Evolutionary conservation across 1,140 invertebrate genomes (phyloP).

Genomic region (Danaus melanippus): DNA sequence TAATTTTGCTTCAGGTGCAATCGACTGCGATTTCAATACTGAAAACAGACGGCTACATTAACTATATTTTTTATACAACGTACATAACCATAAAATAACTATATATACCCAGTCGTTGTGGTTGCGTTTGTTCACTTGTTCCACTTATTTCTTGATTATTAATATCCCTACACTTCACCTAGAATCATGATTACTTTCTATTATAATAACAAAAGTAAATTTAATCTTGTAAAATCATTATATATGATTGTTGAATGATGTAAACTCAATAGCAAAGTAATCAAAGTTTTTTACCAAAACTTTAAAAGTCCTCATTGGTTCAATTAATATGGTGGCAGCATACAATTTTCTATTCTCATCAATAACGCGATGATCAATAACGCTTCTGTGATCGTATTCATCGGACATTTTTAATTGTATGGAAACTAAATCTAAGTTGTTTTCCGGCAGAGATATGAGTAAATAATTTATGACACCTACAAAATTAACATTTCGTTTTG

Average conservation of each 20-base stretch:
- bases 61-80: too few relatives aligned
- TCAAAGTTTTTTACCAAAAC: conserved; percentile 18
- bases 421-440: conserved; percentile 13
- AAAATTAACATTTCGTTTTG: conserved; percentile 7
- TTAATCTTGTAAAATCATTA: too few relatives aligned
- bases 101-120: conserved; percentile 27
- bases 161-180: conserved; percentile 18
- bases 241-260: too few relatives aligned
- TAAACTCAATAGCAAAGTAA: too few relatives aligned
- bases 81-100: too few relatives aligned
- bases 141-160: conserved; percentile 22
- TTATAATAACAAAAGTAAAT: too few relatives aligned
- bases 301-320: conserved; percentile 19
- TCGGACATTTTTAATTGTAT: conserved; percentile 18
- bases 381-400: conserved; percentile 12
- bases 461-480: conserved; percentile 27
- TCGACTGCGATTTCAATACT: conserved; percentile 14
- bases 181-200: conserved; percentile 13
- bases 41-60: conserved; percentile 1
- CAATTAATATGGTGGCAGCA: conserved; percentile 21
- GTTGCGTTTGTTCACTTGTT: conserved; percentile 16
- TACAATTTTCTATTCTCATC: conserved; percentile 24
- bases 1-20: conserved; percentile 22
- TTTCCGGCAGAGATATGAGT: conserved; percentile 21
- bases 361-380: conserved; percentile 14